Conservation (phyloP, 2,888 invertebrate genomes). For the Pollenia labialis region DNA sequence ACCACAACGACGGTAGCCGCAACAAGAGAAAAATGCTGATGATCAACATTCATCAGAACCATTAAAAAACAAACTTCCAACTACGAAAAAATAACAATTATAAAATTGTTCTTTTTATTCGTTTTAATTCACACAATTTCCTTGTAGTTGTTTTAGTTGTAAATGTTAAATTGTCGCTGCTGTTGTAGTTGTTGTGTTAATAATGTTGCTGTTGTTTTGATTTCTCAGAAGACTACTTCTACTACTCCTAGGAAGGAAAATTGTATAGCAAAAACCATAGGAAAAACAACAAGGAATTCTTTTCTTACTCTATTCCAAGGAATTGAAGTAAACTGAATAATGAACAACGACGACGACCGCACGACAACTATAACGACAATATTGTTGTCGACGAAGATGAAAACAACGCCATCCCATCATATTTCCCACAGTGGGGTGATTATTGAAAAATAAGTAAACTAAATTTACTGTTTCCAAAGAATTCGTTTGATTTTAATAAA, state of each 20-base stretch:
- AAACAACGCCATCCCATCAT: conserved; percentile 35
- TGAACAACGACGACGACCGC: not conserved
- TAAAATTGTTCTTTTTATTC: conserved; percentile 58
- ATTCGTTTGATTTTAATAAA: too few species aligned
- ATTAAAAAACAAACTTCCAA: conserved; percentile 42
- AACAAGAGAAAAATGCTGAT: conserved; percentile 54
- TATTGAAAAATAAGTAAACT: too few species aligned
- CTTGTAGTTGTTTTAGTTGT: conserved; percentile 48
- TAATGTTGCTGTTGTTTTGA: conserved; percentile 62
- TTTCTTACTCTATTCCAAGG: conserved; percentile 52
- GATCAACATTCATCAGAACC: conserved; percentile 66
- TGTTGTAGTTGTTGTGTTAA: conserved; percentile 38
- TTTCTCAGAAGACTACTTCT: conserved; percentile 62
- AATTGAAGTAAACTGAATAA: conserved; percentile 49
- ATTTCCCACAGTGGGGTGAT: not conserved
- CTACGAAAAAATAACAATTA: conserved; percentile 34
- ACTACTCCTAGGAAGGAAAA: conserved; percentile 21
- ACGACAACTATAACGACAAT: conserved; percentile 5
- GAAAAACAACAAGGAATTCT: conserved; percentile 30
- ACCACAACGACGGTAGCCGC: conserved; percentile 14
- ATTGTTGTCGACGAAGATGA: conserved; percentile 35
- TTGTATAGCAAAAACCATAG: conserved; percentile 6
- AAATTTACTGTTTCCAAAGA: too few species aligned
- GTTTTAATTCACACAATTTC: conserved; percentile 71
- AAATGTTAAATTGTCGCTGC: not conserved